Base-by-base conservation (phyloP, 2,113 vertebrate genomes). In the Petaurus breviceps region DNA sequence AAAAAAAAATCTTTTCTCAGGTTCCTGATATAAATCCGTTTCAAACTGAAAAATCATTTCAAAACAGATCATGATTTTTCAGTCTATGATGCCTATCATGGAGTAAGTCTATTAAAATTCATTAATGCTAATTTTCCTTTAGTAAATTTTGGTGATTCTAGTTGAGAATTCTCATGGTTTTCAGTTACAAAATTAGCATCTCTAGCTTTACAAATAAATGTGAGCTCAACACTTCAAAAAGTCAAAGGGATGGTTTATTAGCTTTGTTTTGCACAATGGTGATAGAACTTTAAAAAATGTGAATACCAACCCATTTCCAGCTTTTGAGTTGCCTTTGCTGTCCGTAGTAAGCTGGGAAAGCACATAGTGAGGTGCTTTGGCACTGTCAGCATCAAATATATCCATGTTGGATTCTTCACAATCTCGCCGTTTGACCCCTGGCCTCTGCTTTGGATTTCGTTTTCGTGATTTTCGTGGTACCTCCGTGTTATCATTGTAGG, bases 401-500 rank as follows among this genome's bases (percentile, higher is more conserved):
- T 99, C 99, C 99, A 99, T 99, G 99, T 99, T 99, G 98, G 99
- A 99, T 96, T 99, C 99, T 96, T 98, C 99, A 90, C 98, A 98
- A 91, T 99, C 98, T 91, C 97, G 99, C 55, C 99, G 98, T 98
- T 99, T 99, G 96, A 99, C 99, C 94, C 99, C 99, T 50, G 99
- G 99, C 98, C 99, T 99, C 98, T 99, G 99, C 97, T 99, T 99
- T 96, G 99, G 99, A 94, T 99, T 99, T 95, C 99, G 99, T 97
- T 99, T 99, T 97, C 99, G 99, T 92, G 99, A 99, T 99, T 99
- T 99, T 98, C 99, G 99, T 97, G 99, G 99, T 98, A 99, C 99
- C 98, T 99, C 99, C 95, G 99, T 99, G 99, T 99, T 99, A 99
- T 99, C 99, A 97, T 99, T 99, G 99, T 99, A 99, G 97, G 99